Percentiles rank a stretch among this genome's conserved stretches.
Evolutionary conservation across 1,140 invertebrate genomes (phyloP).

Genomic region (Leptoteleia sp.): DNA sequence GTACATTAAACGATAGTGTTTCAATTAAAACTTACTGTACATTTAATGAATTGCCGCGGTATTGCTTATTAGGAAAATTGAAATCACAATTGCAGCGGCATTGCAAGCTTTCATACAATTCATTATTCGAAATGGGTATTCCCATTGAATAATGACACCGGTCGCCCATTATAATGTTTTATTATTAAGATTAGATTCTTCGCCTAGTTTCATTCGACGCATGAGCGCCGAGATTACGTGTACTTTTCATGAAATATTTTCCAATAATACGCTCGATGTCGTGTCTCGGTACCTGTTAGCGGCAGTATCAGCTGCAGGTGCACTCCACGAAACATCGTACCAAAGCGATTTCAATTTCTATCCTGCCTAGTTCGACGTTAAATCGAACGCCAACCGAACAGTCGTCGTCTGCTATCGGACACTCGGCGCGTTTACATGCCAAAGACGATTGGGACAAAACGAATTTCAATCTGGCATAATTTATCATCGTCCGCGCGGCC

Average conservation of each 20-base stretch:
- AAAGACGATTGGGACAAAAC: slow-evolving; percentile 55
- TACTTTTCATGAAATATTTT: slow-evolving; percentile 68
- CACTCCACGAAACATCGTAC: slow-evolving; percentile 47
- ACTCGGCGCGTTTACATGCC: slow-evolving; percentile 54
- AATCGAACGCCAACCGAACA: slow-evolving; percentile 58
- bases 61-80: too few relatives aligned
- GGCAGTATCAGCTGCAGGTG: slow-evolving; percentile 51
- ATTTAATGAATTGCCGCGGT: too few relatives aligned
- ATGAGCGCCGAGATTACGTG: slow-evolving; percentile 39
- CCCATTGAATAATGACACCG: slow-evolving; percentile 1
- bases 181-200: slow-evolving; percentile 34
- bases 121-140: too few relatives aligned
- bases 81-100: too few relatives aligned
- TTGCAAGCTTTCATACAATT: too few relatives aligned
- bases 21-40: too few relatives aligned
- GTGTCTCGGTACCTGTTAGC: slow-evolving; percentile 42
- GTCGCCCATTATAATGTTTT: slow-evolving; percentile 23
- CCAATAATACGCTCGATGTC: slow-evolving; percentile 63
- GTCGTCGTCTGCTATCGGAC: slow-evolving; percentile 55
- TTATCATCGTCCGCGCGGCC: slow-evolving; percentile 52
- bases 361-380: slow-evolving; percentile 50
- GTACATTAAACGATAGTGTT: too few relatives aligned
- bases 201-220: slow-evolving; percentile 3
- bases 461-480: slow-evolving; percentile 58
- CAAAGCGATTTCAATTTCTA: slow-evolving; percentile 58